Conservation (phyloP, 2,797 vertebrate species). For the Natrix natrix region DNA sequence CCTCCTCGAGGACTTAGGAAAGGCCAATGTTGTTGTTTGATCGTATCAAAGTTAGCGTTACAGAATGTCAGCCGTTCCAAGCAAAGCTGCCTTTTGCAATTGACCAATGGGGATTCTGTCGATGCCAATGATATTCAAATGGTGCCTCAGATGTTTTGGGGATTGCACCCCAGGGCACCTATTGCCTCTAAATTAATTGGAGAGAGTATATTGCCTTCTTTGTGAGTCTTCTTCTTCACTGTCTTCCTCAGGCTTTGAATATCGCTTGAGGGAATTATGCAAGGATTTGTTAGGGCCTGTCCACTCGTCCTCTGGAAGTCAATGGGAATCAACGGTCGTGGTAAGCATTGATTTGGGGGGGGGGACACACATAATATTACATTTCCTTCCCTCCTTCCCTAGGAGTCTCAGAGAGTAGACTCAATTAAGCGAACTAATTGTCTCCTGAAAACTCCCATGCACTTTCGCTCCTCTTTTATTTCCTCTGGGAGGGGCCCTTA, state of each 20-base stretch:
- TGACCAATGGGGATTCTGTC: background rate
- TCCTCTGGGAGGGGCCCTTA: too few relatives aligned
- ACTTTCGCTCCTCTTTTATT: too few relatives aligned
- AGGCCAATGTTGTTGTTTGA: background rate
- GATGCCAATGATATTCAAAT: background rate
- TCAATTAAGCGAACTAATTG: too few relatives aligned
- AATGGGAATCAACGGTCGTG: slow-evolving; percentile 92
- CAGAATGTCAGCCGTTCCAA: background rate
- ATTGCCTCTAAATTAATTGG: too few relatives aligned
- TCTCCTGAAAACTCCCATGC: too few relatives aligned
- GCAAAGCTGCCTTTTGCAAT: background rate
- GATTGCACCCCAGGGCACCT: background rate
- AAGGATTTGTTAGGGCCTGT: slow-evolving; percentile 95
- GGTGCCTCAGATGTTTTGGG: too few relatives aligned
- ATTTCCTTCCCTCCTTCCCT: background rate
- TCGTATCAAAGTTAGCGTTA: background rate
- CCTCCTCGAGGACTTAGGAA: background rate
- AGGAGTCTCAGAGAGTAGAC: too few relatives aligned
- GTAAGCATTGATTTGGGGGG: slow-evolving; percentile 68
- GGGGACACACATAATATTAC: background rate
- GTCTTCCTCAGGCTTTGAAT: slow-evolving; percentile 84
- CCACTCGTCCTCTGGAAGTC: slow-evolving; percentile 85
- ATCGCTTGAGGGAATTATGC: slow-evolving; percentile 91
- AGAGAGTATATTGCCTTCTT: background rate
- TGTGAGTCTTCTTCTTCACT: slow-evolving; percentile 37